phyloP scores from a whole-genome alignment of 2,797 vertebrate species.

The Nyctalus aviator region DNA sequence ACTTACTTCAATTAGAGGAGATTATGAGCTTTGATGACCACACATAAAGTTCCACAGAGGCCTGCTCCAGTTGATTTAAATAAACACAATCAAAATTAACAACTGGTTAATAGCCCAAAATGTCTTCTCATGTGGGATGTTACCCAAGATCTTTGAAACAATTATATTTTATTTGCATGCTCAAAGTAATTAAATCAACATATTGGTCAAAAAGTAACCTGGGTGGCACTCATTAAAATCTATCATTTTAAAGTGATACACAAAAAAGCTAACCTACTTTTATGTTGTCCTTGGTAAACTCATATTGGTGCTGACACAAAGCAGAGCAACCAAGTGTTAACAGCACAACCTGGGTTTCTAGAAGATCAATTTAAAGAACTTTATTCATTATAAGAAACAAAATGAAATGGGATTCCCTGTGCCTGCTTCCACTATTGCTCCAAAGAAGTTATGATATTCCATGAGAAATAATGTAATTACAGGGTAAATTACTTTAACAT shows the following conservation, averaged over 20 bases:
- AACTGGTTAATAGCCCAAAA: constrained; percentile 86
- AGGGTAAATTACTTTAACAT: constrained; percentile 55
- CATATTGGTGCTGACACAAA: constrained; percentile 40
- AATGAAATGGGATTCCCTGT: constrained; percentile 38
- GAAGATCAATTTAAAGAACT: constrained; percentile 15
- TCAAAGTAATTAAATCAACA: constrained; percentile 73
- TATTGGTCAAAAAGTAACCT: constrained; percentile 74
- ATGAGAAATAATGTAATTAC: constrained; percentile 47
- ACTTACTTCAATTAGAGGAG: constrained; percentile 86
- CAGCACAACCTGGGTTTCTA: constrained; percentile 47
- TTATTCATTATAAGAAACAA: constrained; percentile 22
- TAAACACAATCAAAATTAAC: constrained; percentile 89
- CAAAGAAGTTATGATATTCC: constrained; percentile 49
- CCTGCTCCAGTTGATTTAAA: constrained; percentile 86
- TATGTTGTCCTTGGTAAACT: not conserved
- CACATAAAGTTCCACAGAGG: constrained; percentile 84
- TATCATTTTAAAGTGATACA: constrained; percentile 71
- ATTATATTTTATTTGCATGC: constrained; percentile 78
- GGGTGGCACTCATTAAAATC: constrained; percentile 74
- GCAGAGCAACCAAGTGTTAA: not conserved
- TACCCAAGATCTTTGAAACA: constrained; percentile 89
- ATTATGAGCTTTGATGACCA: constrained; percentile 89
- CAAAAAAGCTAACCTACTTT: constrained; percentile 31
- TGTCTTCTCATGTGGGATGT: constrained; percentile 86
- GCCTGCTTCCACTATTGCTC: constrained; percentile 40